Conservation (phyloP, 2,113 vertebrate species). For the Procavia capensis region DNA sequence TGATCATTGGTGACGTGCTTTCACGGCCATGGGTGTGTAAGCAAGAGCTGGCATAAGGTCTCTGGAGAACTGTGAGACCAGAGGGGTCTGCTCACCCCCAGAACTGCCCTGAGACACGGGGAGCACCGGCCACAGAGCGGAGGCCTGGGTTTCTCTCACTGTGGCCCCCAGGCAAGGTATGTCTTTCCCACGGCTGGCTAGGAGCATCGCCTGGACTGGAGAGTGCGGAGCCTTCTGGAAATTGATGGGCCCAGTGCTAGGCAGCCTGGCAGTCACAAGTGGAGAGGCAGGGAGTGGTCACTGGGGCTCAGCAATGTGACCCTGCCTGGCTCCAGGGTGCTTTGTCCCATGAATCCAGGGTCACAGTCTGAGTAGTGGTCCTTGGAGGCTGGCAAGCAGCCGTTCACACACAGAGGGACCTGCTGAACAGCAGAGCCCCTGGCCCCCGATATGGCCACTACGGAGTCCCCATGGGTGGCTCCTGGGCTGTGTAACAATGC, state of each 20-base stretch:
- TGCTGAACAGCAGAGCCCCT: neutral
- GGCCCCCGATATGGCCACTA: neutral
- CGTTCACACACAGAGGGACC: neutral
- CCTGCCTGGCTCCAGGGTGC: neutral
- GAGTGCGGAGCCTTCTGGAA: neutral
- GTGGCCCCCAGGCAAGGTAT: fast-evolving
- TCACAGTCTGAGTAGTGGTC: fast-evolving
- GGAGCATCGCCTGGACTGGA: neutral
- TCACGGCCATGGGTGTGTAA: neutral
- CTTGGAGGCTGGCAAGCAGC: neutral
- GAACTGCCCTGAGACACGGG: too few relatives aligned
- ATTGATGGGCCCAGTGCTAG: neutral
- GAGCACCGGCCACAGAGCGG: fast-evolving
- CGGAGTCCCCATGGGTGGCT: neutral
- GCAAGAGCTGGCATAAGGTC: neutral
- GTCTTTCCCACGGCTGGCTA: neutral
- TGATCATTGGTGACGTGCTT: neutral
- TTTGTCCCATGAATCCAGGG: neutral
- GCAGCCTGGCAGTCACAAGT: too few relatives aligned
- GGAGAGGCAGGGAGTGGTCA: neutral
- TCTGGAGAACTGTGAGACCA: too few relatives aligned
- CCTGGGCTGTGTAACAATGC: too few relatives aligned
- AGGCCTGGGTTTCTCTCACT: neutral
- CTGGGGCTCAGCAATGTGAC: fast-evolving
- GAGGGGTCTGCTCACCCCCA: too few relatives aligned